Evolutionary conservation across 2,888 invertebrate genomes (phyloP).

Genomic region (Epsilonema sp.): DNA sequence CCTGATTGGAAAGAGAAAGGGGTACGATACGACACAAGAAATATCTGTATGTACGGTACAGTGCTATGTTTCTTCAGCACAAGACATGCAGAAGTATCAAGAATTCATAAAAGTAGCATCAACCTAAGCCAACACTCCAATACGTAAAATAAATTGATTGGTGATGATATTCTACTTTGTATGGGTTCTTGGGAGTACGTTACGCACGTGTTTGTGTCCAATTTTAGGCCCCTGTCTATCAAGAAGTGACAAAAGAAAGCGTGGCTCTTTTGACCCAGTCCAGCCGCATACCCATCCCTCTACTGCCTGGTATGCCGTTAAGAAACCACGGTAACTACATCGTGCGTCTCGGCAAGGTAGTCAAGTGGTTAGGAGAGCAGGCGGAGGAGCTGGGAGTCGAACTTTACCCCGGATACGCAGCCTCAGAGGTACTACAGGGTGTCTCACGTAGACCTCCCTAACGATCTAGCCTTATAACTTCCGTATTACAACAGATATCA

Average conservation of each 20-base stretch:
- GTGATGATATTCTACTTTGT: too few relatives aligned
- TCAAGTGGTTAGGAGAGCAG: conserved; percentile 82
- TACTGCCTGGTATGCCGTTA: conserved; percentile 68
- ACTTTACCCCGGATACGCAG: conserved; percentile 51
- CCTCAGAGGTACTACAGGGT: background rate
- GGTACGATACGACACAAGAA: conserved; percentile 10
- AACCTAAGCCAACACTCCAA: too few relatives aligned
- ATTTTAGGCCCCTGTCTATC: conserved; percentile 59
- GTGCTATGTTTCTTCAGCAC: too few relatives aligned
- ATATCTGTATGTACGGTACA: background rate
- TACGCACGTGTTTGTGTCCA: too few relatives aligned
- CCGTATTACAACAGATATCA: too few relatives aligned
- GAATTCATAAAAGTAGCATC: too few relatives aligned
- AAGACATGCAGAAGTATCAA: too few relatives aligned
- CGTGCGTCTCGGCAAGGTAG: conserved; percentile 80
- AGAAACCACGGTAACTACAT: conserved; percentile 90
- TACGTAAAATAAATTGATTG: too few relatives aligned
- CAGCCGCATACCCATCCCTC: conserved; percentile 61
- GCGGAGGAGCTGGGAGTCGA: conserved; percentile 91
- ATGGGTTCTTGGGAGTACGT: too few relatives aligned
- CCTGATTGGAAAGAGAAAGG: conserved; percentile 76
- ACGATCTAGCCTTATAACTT: too few relatives aligned
- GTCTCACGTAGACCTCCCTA: too few relatives aligned
- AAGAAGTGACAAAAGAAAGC: conserved; percentile 70
- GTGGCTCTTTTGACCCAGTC: conserved; percentile 63